These are phyloP conservation scores for Fringilla coelebs DNA, from an alignment of 2,797 vertebrate species.

Conservation along the genomic window DNA sequence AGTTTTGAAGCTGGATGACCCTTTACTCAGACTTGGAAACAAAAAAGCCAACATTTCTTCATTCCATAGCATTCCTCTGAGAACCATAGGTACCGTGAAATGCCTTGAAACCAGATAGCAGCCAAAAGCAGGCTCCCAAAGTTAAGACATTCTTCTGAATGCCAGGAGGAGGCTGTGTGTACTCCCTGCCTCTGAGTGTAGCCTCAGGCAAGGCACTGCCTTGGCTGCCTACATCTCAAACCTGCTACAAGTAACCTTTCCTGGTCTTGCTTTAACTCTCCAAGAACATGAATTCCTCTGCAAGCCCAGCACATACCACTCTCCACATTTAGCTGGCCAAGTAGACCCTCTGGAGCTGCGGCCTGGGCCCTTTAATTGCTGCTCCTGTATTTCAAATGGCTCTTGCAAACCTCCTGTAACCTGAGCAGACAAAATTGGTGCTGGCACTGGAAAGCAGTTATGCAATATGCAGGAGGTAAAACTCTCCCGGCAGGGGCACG, in stretches of 20 bases:
- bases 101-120: background rate
- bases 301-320: background rate
- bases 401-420: constrained; percentile 11
- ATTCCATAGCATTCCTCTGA: background rate
- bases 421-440: background rate
- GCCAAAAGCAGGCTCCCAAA: background rate
- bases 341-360: background rate
- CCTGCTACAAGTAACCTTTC: background rate
- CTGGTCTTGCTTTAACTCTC: background rate
- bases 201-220: background rate
- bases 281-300: background rate
- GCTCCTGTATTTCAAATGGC: background rate
- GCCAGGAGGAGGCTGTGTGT: background rate
- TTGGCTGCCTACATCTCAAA: background rate
- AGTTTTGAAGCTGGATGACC: background rate
- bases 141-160: background rate
- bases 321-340: background rate
- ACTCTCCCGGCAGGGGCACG: background rate
- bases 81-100: background rate
- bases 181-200: background rate
- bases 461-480: background rate
- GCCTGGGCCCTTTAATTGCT: background rate
- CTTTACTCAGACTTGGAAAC: background rate
- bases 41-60: background rate
- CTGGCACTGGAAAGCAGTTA: constrained; percentile 9